phyloP scores from a whole-genome alignment of 2,113 vertebrate genomes.

The Meleagris gallopavo region DNA sequence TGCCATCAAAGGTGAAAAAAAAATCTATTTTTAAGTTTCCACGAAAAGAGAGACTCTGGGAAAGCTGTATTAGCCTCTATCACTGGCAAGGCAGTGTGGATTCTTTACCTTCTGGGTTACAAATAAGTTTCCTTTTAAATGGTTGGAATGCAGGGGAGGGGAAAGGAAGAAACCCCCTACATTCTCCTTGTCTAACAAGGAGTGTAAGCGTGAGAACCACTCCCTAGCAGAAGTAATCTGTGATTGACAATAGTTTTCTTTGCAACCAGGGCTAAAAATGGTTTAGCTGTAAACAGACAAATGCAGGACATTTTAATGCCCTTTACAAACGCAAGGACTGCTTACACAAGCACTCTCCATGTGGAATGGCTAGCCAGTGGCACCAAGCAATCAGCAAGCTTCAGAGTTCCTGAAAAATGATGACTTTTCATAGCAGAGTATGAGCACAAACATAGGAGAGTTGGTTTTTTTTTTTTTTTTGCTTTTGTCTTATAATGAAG shows the following conservation, averaged over 20 bases:
- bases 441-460: neutral
- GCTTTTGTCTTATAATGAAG: neutral
- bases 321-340: neutral
- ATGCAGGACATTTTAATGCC: neutral
- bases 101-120: constrained; percentile 24
- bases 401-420: neutral
- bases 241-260: constrained; percentile 47
- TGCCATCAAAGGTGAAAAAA: neutral
- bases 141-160: constrained; percentile 42
- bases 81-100: neutral
- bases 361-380: neutral
- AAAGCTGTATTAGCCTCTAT: constrained; percentile 13
- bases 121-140: constrained; percentile 34
- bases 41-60: neutral
- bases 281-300: constrained; percentile 4
- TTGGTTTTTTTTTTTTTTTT: neutral
- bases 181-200: constrained; percentile 37
- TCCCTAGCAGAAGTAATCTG: constrained; percentile 21
- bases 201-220: constrained; percentile 43
- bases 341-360: neutral
- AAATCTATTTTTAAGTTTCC: neutral
- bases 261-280: constrained; percentile 40
- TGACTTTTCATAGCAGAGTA: neutral
- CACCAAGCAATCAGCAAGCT: neutral
- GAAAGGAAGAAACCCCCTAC: constrained; percentile 28